Evolutionary conservation across 2,113 vertebrate species (phyloP).

Genomic region (Porphyrio hochstetteri): DNA sequence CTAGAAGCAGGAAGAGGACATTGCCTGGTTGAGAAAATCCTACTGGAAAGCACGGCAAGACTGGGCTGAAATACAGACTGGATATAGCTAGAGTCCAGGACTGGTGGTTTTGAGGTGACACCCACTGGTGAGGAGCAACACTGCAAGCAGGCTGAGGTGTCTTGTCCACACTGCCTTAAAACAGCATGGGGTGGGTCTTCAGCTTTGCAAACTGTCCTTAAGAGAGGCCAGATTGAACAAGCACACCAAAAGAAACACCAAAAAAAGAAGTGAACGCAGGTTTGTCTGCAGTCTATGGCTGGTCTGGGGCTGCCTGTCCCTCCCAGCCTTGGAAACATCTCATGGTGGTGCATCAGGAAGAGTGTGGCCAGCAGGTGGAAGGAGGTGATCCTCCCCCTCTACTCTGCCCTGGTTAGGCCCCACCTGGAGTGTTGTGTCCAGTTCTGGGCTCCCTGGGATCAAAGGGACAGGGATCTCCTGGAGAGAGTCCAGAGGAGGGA

Average conservation of each 20-base stretch:
- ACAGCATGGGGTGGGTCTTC: background rate
- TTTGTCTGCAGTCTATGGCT: background rate
- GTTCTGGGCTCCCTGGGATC: too few species aligned
- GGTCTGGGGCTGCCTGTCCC: too few species aligned
- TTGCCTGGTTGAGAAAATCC: background rate
- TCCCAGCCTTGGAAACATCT: background rate
- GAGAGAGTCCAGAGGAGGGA: too few species aligned
- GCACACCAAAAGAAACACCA: background rate
- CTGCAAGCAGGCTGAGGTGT: background rate
- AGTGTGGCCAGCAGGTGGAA: too few species aligned
- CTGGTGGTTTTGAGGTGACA: background rate
- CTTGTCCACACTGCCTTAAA: background rate
- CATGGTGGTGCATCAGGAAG: too few species aligned
- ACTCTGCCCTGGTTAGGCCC: too few species aligned
- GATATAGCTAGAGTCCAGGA: background rate
- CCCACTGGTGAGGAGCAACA: background rate
- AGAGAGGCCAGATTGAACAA: background rate
- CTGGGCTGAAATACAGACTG: background rate
- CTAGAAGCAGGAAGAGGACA: background rate
- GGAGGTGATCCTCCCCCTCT: too few species aligned
- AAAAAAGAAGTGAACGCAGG: fast-evolving
- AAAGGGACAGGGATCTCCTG: too few species aligned
- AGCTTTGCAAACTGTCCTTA: background rate
- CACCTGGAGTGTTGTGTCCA: too few species aligned
- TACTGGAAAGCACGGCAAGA: background rate